Percentiles rank a stretch among this genome's conserved stretches.
Conservation (phyloP, 1,140 invertebrate species). For the Leptoteleia sp. region DNA sequence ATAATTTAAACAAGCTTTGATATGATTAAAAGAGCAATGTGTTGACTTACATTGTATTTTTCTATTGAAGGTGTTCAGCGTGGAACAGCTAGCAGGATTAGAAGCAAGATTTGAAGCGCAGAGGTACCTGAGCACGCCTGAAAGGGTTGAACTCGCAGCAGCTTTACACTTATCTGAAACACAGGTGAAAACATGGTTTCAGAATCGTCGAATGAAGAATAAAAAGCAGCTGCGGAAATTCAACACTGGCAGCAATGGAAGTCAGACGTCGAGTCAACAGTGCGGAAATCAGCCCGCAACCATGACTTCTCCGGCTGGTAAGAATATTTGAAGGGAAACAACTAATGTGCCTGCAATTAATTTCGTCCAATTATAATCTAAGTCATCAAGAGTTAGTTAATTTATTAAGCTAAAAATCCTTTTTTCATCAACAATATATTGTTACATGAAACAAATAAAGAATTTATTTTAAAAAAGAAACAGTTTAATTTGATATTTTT, state of each 20-base stretch:
- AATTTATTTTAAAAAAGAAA: no score
- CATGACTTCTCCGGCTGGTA: slow-evolving; percentile 75
- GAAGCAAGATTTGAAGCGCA: slow-evolving; percentile 98
- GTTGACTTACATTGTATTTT: neutral
- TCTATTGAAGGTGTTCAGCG: slow-evolving; percentile 90
- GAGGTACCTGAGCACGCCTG: slow-evolving; percentile 97
- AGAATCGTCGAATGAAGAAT: slow-evolving; percentile 98
- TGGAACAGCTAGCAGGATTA: slow-evolving; percentile 95
- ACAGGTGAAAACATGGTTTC: slow-evolving; percentile 99
- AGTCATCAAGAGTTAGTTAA: no score
- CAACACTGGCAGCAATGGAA: slow-evolving; percentile 80
- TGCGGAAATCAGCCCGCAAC: slow-evolving; percentile 69
- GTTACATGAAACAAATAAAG: no score
- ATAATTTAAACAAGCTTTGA: no score
- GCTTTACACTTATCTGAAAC: slow-evolving; percentile 97
- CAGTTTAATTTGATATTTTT: no score
- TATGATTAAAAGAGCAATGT: no score
- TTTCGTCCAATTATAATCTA: no score
- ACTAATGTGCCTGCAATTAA: no score
- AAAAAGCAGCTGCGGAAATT: slow-evolving; percentile 94
- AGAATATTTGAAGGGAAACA: no score
- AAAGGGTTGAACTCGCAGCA: slow-evolving; percentile 96
- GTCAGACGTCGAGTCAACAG: slow-evolving; percentile 62
- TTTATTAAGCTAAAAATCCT: no score
- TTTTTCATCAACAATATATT: no score